Evolutionary conservation across 2,797 vertebrate species (phyloP), one percentile per base, ranked within the genome.

Genomic region (Poecilia picta): DNA sequence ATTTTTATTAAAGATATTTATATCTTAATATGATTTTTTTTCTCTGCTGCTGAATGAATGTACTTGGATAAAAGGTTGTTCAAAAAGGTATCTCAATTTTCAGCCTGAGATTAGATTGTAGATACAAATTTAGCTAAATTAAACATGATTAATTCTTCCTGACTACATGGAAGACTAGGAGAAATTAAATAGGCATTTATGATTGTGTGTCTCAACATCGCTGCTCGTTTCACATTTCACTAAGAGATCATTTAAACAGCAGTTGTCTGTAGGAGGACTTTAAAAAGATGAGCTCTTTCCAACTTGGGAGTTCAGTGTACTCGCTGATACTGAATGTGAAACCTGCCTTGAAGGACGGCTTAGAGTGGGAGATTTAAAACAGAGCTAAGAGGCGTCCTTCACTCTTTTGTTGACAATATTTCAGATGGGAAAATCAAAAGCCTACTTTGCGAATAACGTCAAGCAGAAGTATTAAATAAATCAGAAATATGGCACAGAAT

Each of bases 121-220:
- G 51, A 53, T 25, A 53, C 20, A 57, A 59, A 59, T 28, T 31
- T 59, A 28, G 55, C 4, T 59, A 28, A 31, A 59, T 59, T 59
- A 31, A 59, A 59, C 5, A 59, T 6, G n/a, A 59, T 59, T 13
- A 59, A 59, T 59, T 4, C 55, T 28, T 59, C 25, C 55, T 31
- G n/a, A 59, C 23, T 11, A 23, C 20, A 20, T 39, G 33, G 18
- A 41, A 39, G 31, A 23, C 39, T 4, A 39, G 36, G 33, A 25
- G 36, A 23, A 36, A 70, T 70, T 70, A 43, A 43, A 70, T 13
- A 43, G 36, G 28, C 2, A 72, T 75, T 80, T 46, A 68, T 75
- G 46, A 79, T 49, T 33, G 33, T 51, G 33, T 51, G 57, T 11
- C 79, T 49, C 59, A 66, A 28, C 25, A n/a, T 70, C 6, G 36